These are phyloP conservation scores for Phortica variegata DNA, from an alignment of 1,140 invertebrate genomes.

Conservation along the genomic window DNA sequence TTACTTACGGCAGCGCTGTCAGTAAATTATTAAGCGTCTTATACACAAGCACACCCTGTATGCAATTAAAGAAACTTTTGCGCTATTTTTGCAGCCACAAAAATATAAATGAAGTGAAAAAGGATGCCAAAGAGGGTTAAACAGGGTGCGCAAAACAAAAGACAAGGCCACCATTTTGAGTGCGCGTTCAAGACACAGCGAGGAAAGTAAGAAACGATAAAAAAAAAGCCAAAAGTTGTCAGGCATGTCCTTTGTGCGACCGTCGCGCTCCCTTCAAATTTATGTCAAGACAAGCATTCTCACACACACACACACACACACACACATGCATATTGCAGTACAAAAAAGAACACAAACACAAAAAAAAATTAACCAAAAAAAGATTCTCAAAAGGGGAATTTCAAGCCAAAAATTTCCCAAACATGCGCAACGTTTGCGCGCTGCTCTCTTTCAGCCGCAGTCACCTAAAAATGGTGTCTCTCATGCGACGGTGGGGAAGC, in stretches of 20 bases:
- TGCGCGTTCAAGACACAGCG: slow-evolving; percentile 18
- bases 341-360: slow-evolving; percentile 2
- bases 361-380: slow-evolving; percentile 7
- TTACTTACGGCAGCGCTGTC: too few relatives aligned
- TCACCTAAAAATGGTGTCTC: slow-evolving; percentile 40
- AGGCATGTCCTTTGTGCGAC: slow-evolving; percentile 20
- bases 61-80: too few relatives aligned
- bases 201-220: slow-evolving; percentile 15
- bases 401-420: slow-evolving; percentile 24
- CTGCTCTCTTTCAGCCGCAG: too few relatives aligned
- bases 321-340: too few relatives aligned
- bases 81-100: slow-evolving; percentile 26
- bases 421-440: slow-evolving; percentile 17
- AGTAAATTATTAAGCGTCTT: too few relatives aligned
- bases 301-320: too few relatives aligned
- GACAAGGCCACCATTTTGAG: slow-evolving; percentile 44
- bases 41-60: too few relatives aligned
- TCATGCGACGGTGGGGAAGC: slow-evolving; percentile 26
- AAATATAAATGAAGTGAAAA: slow-evolving; percentile 32
- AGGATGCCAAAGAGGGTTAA: slow-evolving; percentile 20
- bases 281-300: slow-evolving; percentile 41
- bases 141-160: slow-evolving; percentile 13
- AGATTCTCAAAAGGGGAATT: slow-evolving; percentile 14
- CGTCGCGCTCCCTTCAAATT: slow-evolving; percentile 24
- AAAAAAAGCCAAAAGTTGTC: slow-evolving; percentile 30